Evolutionary conservation across 2,113 vertebrate genomes (phyloP).

Genomic region (Rhodinocichla rosea): DNA sequence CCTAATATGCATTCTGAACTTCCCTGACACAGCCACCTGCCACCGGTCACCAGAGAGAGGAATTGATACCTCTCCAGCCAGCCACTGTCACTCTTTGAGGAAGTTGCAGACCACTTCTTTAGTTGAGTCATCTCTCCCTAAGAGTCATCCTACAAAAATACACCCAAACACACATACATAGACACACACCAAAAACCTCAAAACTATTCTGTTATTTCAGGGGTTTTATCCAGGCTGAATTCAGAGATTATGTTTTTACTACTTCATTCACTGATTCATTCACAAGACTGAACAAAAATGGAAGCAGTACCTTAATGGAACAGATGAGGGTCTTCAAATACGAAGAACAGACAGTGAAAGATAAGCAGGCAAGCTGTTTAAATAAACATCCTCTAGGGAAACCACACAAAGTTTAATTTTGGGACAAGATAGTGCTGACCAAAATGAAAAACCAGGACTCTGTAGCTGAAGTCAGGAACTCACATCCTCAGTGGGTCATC

Average conservation of each 20-base stretch:
- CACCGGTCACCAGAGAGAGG: not conserved
- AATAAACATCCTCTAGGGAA: not conserved
- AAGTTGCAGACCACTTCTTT: not conserved
- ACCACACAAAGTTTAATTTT: not conserved
- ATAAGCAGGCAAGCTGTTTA: not conserved
- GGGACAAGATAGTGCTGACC: not conserved
- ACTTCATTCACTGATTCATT: not conserved
- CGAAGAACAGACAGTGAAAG: not conserved
- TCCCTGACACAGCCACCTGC: not conserved
- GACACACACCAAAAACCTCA: rapidly evolving
- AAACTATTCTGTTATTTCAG: not conserved
- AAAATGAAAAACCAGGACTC: not conserved
- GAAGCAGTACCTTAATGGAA: not conserved
- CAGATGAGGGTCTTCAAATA: not conserved
- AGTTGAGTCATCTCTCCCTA: not conserved
- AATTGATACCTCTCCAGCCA: not conserved
- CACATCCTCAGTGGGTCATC: not conserved
- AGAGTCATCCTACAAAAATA: not conserved
- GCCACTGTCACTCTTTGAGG: not conserved
- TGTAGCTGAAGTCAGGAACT: not conserved
- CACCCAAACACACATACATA: not conserved
- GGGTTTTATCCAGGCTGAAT: not conserved
- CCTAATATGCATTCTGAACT: not conserved
- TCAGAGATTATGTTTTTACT: not conserved
- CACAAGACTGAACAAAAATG: not conserved